Evolutionary conservation across 2,113 vertebrate genomes (phyloP).

Genomic region (Colius striatus): DNA sequence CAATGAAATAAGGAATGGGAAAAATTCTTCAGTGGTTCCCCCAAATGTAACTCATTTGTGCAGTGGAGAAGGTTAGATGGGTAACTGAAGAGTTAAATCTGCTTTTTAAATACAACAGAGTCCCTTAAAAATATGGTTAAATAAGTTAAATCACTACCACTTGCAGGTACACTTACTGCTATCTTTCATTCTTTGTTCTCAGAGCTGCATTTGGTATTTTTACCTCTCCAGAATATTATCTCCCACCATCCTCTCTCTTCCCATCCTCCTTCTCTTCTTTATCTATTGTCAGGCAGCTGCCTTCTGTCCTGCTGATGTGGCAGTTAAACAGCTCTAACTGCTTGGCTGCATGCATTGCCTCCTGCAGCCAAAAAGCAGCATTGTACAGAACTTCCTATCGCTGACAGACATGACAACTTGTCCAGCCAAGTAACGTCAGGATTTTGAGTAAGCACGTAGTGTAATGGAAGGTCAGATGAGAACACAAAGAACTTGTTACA

Average conservation of each 20-base stretch:
- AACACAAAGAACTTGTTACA: neutral
- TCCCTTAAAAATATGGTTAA: neutral
- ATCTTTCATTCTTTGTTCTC: neutral
- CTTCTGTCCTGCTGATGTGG: neutral
- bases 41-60: neutral
- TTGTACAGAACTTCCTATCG: neutral
- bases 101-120: neutral
- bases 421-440: neutral
- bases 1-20: neutral
- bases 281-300: neutral
- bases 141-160: neutral
- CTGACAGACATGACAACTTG: neutral
- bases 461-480: neutral
- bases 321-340: neutral
- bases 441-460: neutral
- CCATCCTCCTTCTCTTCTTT: neutral
- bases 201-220: neutral
- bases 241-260: neutral
- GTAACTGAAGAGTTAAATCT: neutral
- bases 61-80: neutral
- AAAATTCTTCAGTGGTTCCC: neutral
- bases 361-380: neutral
- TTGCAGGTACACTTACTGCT: neutral
- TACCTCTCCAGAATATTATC: neutral
- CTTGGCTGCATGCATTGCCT: neutral